Evolutionary conservation across 2,888 invertebrate genomes (phyloP), one percentile per base, ranked within the genome.

Genomic region (Acanthosepion esculentum): DNA sequence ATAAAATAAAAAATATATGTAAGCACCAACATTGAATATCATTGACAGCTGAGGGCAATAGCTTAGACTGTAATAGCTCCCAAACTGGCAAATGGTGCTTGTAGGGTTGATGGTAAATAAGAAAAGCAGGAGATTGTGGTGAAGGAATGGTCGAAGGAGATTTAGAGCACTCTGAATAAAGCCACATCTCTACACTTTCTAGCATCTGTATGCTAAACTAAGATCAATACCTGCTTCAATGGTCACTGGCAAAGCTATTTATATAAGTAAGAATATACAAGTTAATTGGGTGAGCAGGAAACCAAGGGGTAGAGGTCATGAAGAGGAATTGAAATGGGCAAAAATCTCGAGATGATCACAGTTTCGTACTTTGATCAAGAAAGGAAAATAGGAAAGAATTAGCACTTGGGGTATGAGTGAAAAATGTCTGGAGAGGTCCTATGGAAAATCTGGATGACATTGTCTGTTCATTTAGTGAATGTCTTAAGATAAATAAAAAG

Each of bases 231-330:
- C 15, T 78, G 78, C 78, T 78, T 33, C 78, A 78, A n/a, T 78
- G n/a, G 78, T 78, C 78, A 78, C 78, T 78, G 33, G 20, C 78
- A 78, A 33, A 5, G 78, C 78, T 78, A 78, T 78, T 78, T 78
- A 78, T 78, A 33, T 78, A 78, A 78, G 78, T 78, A 78, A 78
- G 78, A 33, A n/a, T 78, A 78, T 78, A 78, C 78, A 78, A 78
- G 78, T 15, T 78, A 78, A 78, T 78, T 78, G 78, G 78, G 78
- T n/a, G n/a, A 15, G n/a, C 15, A n/a, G 1, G n/a, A 78, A 78
- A 78, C 78, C 78, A n/a, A 78, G 78, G 78, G 15, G n/a, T 78
- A 78, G 78, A 78, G 78, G 78, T 33, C 78, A 78, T 12, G 18
- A 78, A 33, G n/a, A 33, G 15, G n/a, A 12, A 33, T 33, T 7